phyloP scores from a whole-genome alignment of 2,888 invertebrate species.

The Erebia palarica region DNA sequence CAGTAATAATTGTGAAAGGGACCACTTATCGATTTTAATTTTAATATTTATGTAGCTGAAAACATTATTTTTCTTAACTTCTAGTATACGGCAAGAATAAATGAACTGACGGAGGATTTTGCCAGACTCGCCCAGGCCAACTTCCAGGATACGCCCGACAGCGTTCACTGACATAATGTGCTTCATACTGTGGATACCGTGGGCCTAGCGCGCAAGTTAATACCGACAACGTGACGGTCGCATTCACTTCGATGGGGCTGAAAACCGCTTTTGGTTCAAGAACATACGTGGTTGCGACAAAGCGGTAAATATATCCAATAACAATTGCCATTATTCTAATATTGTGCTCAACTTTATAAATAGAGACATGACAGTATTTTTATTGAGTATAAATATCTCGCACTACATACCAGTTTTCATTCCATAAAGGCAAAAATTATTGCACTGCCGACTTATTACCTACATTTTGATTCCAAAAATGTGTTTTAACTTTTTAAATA shows the following conservation, averaged over 20 bases:
- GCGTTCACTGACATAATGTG: conserved; percentile 24
- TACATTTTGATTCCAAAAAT: background rate
- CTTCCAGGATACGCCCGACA: conserved; percentile 52
- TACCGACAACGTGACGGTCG: background rate
- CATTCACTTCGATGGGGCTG: background rate
- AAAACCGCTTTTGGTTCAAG: too few species aligned
- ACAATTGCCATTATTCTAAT: too few species aligned
- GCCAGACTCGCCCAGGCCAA: conserved; percentile 61
- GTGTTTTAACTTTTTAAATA: background rate
- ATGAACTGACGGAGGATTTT: conserved; percentile 68
- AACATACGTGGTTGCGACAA: too few species aligned
- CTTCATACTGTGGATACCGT: background rate
- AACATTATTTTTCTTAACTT: conserved; percentile 39
- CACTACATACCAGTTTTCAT: conserved; percentile 5
- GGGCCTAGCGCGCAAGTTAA: background rate
- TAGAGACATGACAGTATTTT: too few species aligned
- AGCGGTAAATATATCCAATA: too few species aligned
- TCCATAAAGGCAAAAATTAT: background rate
- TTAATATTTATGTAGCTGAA: background rate
- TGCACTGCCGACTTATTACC: background rate
- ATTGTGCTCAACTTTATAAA: too few species aligned
- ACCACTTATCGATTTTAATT: too few species aligned
- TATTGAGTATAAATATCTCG: too few species aligned
- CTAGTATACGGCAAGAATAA: conserved; percentile 67
- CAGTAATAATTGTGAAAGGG: too few species aligned